A percentile compares a stretch with the other conserved stretches of the same genome.
Evolutionary conservation across 2,888 invertebrate species (phyloP).

Genomic region (Eilema sororculum): DNA sequence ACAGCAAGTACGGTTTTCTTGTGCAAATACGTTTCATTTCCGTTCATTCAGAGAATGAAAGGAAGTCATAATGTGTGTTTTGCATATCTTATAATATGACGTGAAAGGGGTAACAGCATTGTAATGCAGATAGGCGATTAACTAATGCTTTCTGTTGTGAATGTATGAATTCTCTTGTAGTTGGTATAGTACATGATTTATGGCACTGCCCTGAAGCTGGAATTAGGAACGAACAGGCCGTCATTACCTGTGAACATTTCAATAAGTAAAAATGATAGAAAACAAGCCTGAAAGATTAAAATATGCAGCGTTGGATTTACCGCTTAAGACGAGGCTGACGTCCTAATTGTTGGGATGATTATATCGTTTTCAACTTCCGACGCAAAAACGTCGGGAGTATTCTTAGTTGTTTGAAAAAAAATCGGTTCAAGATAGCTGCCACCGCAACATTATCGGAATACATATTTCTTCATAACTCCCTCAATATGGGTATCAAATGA

Average conservation of each 20-base stretch:
- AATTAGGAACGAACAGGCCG: background rate
- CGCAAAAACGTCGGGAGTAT: too few species aligned
- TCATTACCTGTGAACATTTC: background rate
- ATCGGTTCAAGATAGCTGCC: too few species aligned
- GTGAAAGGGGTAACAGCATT: constrained; percentile 13
- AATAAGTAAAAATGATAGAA: too few species aligned
- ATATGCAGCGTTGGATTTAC: too few species aligned
- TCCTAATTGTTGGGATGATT: too few species aligned
- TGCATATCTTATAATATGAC: constrained; percentile 17
- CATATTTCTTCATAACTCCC: too few species aligned
- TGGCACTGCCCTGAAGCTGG: background rate
- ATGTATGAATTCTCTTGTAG: background rate
- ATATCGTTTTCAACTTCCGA: too few species aligned
- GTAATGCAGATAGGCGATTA: constrained; percentile 20
- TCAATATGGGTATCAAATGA: too few species aligned
- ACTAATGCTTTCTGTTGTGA: constrained; percentile 15
- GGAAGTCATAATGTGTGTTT: constrained; percentile 17
- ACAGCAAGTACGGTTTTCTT: constrained; percentile 4
- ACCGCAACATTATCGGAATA: too few species aligned
- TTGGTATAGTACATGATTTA: background rate
- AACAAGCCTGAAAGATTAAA: too few species aligned
- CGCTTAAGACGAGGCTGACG: too few species aligned
- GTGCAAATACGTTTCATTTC: constrained; percentile 17
- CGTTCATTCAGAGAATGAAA: constrained; percentile 13
- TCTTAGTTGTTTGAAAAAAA: too few species aligned